These are phyloP conservation scores for Himalopsyche tibetana DNA, from an alignment of 2,888 invertebrate species.

Conservation along the genomic window DNA sequence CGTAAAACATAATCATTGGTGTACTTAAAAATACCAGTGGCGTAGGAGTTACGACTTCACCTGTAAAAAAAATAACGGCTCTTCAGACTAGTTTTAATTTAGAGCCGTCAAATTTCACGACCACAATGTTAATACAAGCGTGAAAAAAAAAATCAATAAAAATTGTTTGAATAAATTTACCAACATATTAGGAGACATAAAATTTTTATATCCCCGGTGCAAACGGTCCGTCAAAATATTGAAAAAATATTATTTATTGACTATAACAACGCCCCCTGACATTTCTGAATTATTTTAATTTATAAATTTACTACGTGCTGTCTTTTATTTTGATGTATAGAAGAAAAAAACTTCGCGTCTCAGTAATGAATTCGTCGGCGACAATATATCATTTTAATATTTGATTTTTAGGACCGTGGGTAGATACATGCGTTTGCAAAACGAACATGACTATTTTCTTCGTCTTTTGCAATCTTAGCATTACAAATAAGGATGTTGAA, in stretches of 20 bases:
- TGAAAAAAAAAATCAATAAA: conserved; percentile 39
- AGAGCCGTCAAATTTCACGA: conserved; percentile 42
- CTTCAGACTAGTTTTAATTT: conserved; percentile 40
- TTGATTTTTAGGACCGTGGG: conserved; percentile 12
- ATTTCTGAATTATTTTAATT: conserved; percentile 39
- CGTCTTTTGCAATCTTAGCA: conserved; percentile 8
- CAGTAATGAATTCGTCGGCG: conserved; percentile 23
- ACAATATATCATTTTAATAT: conserved; percentile 39
- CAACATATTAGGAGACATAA: conserved; percentile 42
- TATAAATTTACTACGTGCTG: conserved; percentile 36
- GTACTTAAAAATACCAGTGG: conserved; percentile 23
- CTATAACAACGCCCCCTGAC: conserved; percentile 17
- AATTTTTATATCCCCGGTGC: conserved; percentile 37
- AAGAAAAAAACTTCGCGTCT: conserved; percentile 9
- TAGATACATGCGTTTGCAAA: conserved; percentile 28
- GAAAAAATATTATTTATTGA: conserved; percentile 41
- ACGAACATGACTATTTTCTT: not conserved
- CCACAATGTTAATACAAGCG: conserved; percentile 37
- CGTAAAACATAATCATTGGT: conserved; percentile 22
- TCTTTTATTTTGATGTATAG: conserved; percentile 28
- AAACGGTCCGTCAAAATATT: conserved; percentile 42
- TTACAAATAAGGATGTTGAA: not conserved
- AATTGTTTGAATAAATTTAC: conserved; percentile 39
- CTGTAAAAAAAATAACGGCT: conserved; percentile 40
- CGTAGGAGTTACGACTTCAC: conserved; percentile 42